Evolutionary conservation across 2,797 vertebrate species (phyloP).

Genomic region (Parauchenoglanis punctatus): DNA sequence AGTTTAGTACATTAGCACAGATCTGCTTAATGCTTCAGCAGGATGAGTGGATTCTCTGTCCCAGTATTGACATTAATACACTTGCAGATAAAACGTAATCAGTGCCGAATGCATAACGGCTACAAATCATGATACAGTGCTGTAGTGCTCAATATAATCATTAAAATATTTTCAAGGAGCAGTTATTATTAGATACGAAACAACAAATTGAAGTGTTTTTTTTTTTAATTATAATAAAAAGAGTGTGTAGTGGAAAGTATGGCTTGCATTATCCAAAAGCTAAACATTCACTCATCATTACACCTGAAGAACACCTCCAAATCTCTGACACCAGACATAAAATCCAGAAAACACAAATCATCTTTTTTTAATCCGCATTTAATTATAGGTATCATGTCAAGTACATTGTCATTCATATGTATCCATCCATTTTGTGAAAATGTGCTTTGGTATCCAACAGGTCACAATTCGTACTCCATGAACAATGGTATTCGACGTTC

Average conservation of each 20-base stretch:
- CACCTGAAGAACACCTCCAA: too few species aligned
- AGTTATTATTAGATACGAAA: neutral
- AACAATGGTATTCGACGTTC: conserved; percentile 42
- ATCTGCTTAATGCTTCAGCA: neutral
- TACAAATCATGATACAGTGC: neutral
- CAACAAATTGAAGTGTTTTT: neutral
- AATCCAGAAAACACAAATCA: neutral
- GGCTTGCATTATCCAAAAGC: neutral
- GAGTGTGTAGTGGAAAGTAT: neutral
- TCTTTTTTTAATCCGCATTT: conserved; percentile 45
- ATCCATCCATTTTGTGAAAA: conserved; percentile 55
- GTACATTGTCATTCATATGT: conserved; percentile 51
- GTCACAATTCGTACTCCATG: conserved; percentile 41
- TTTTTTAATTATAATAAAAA: too few species aligned
- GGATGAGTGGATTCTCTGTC: neutral
- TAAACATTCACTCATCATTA: neutral
- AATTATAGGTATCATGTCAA: conserved; percentile 54
- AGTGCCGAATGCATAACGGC: neutral
- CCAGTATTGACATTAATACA: neutral
- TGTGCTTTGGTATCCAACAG: conserved; percentile 60
- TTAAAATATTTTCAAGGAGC: neutral
- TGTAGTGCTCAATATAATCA: neutral
- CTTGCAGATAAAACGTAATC: neutral
- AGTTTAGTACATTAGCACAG: neutral
- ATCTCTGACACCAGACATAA: neutral